Evolutionary conservation across 30 jellyfish, hydroid and myxozoan species (phyloP).

Genomic region (Pelagia noctiluca): DNA sequence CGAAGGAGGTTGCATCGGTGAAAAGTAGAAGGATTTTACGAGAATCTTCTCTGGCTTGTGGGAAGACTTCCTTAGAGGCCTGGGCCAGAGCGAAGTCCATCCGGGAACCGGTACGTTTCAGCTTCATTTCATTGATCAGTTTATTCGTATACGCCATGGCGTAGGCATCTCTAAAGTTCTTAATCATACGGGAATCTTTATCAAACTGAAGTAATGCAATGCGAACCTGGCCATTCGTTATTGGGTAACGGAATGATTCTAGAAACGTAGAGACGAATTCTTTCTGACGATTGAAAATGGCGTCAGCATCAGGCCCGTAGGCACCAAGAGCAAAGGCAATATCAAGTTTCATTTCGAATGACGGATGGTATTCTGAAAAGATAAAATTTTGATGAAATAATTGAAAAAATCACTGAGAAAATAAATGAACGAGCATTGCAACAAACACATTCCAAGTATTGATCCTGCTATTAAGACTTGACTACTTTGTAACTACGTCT

Average conservation of each 20-base stretch:
- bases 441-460: too few species aligned
- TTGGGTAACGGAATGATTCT: constrained; percentile 75
- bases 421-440: too few species aligned
- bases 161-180: constrained; percentile 40
- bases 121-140: constrained; percentile 25
- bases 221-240: constrained; percentile 54
- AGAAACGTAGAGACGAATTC: constrained; percentile 72
- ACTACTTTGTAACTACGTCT: too few species aligned
- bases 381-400: neutral
- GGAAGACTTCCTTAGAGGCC: constrained; percentile 53
- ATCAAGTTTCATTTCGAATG: constrained; percentile 55
- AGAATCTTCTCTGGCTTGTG: constrained; percentile 35
- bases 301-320: constrained; percentile 83
- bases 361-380: constrained; percentile 65
- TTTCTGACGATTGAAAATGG: constrained; percentile 70
- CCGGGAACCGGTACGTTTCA: constrained; percentile 56
- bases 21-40: constrained; percentile 67
- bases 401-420: neutral
- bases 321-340: constrained; percentile 91
- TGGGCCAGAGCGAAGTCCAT: constrained; percentile 52
- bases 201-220: constrained; percentile 65
- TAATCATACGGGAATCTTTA: constrained; percentile 41
- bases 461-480: too few species aligned
- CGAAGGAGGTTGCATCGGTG: constrained; percentile 69
- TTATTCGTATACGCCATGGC: constrained; percentile 29